Percentiles rank a stretch among this genome's conserved stretches.
Conservation (phyloP, 2,888 invertebrate genomes). For the Melipona bicolor region DNA sequence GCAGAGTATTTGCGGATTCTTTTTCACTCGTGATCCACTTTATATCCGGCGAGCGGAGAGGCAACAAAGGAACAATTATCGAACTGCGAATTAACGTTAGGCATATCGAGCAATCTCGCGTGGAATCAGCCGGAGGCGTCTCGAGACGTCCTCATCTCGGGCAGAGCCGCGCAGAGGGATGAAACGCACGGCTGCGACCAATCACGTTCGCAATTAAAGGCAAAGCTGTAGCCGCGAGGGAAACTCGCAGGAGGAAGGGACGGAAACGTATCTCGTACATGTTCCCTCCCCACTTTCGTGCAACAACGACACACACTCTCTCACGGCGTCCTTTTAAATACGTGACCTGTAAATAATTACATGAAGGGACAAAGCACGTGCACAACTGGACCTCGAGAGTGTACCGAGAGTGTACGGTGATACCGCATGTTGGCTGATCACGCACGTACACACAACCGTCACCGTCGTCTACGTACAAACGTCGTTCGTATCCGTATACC, state of each 20-base stretch:
- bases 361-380: conserved; percentile 74
- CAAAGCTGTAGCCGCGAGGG: conserved; percentile 69
- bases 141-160: conserved; percentile 65
- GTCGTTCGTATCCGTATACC: background rate
- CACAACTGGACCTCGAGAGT: conserved; percentile 63
- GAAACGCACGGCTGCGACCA: conserved; percentile 70
- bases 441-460: conserved; percentile 11
- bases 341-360: conserved; percentile 80
- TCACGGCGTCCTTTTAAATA: conserved; percentile 74
- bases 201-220: conserved; percentile 78
- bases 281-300: conserved; percentile 58
- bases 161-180: conserved; percentile 62
- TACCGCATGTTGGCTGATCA: conserved; percentile 52
- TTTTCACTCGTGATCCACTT: conserved; percentile 21
- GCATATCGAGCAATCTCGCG: conserved; percentile 65
- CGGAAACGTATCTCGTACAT: conserved; percentile 67
- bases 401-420: conserved; percentile 51
- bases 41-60: background rate
- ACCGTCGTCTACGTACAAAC: background rate
- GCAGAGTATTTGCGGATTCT: background rate
- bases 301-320: conserved; percentile 60
- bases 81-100: conserved; percentile 60
- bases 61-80: conserved; percentile 62
- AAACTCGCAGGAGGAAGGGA: conserved; percentile 63
- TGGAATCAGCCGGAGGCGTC: conserved; percentile 59